Base-by-base conservation (phyloP, 2,797 vertebrate genomes). In the Heliangelus exortis region DNA sequence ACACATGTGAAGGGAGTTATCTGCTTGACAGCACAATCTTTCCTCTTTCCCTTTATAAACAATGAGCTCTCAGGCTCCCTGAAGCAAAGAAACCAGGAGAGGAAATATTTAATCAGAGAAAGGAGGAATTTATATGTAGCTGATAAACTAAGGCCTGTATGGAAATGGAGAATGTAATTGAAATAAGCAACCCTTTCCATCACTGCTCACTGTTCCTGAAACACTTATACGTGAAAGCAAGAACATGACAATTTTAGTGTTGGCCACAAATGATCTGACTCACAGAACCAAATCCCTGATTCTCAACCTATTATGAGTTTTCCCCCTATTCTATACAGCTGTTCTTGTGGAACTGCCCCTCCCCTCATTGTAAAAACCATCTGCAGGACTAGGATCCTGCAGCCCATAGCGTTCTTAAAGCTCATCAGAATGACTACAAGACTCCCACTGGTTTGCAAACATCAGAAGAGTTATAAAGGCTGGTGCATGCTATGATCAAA, bases 91-190 rank as follows among this genome's bases (percentile, higher is more conserved):
- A 91, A 94, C 61, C 57, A 84, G 77, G 74, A 0, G 0, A 86
- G 53, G 63, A 94, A 93, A 91, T 89, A 84, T 71, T 95, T 95
- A 93, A 84, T 86, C 76, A 84, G 82, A 39, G 55, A 89, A 88
- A 89, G 59, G 31, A 91, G 51, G 73, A 91, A 93, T 91, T 86
- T 59, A 66, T 47, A 86, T 39, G 74, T 67, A 76, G 63, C 7
- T 91, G 83, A 84, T 92, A 88, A 95, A 94, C 31, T 34, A 66
- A 34, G 39, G 23, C 28, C 20, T 84, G 21, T 26, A 85, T 28
- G 54, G 51, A 96, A 89, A 87, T 15, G 84, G 48, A 75, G 71
- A 73, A 81, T 10, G 20, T 61, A 91, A 91, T 4, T 81, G 82
- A 81, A 91, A 89, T 76, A 93, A 76, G 10, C 73, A 81, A 63